A percentile compares a stretch with the other conserved stretches of the same genome.
phyloP scores from a whole-genome alignment of 2,797 vertebrate species.

The Micrastur ruficollis region DNA sequence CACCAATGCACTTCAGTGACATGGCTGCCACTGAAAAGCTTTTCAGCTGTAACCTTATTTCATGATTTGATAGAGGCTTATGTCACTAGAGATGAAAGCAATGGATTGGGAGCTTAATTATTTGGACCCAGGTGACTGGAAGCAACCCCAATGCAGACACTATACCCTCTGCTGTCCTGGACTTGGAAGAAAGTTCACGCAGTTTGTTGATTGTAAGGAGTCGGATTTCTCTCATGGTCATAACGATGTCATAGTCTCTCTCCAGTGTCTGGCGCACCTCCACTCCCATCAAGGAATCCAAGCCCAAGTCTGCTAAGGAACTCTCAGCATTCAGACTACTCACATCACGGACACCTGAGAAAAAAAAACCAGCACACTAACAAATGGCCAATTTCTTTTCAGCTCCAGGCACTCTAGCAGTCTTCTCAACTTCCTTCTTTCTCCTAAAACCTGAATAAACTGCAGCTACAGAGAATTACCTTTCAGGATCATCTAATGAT shows the following conservation, averaged over 20 bases:
- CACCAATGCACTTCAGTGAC: not conserved
- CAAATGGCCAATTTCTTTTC: not conserved
- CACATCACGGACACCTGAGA: constrained; percentile 87
- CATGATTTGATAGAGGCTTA: not conserved
- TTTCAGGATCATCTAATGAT: not conserved
- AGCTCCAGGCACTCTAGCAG: not conserved
- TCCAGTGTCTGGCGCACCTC: constrained; percentile 95
- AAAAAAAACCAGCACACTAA: not conserved
- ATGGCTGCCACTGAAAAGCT: not conserved
- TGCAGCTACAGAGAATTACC: not conserved
- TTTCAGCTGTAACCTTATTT: not conserved
- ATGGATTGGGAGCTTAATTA: not conserved
- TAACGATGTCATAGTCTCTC: constrained; percentile 87
- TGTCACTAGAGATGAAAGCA: not conserved
- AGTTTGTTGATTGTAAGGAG: constrained; percentile 90
- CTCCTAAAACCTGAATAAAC: not conserved
- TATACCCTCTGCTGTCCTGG: constrained; percentile 68
- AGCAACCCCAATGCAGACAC: not conserved
- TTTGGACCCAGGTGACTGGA: not conserved
- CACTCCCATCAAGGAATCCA: constrained; percentile 97
- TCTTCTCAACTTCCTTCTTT: not conserved
- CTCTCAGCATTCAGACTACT: constrained; percentile 82
- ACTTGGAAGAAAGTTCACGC: constrained; percentile 79
- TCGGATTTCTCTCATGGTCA: constrained; percentile 91
- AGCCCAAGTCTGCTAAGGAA: constrained; percentile 89